These are phyloP conservation scores for Boleophthalmus pectinirostris DNA, from an alignment of 2,113 vertebrate genomes.

Conservation along the genomic window DNA sequence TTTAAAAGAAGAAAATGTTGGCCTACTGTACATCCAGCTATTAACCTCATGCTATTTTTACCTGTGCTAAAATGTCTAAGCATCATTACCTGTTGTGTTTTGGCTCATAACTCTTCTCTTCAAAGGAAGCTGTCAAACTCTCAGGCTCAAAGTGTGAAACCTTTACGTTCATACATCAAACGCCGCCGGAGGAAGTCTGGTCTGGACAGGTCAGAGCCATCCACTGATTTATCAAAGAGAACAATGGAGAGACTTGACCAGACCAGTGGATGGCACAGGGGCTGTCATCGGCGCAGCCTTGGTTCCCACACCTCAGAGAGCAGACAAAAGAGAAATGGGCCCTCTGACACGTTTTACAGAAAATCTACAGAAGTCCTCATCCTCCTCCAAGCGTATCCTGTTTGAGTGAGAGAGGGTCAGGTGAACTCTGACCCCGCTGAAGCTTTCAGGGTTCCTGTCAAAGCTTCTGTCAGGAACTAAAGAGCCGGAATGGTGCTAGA, in stretches of 20 bases:
- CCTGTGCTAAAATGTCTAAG: not conserved
- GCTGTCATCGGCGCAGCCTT: slow-evolving; percentile 68
- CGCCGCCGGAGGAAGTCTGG: slow-evolving; percentile 48
- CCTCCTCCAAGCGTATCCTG: slow-evolving; percentile 72
- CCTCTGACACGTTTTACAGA: slow-evolving; percentile 66
- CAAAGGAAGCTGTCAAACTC: slow-evolving; percentile 42
- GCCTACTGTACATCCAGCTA: not conserved
- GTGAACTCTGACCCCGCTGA: slow-evolving; percentile 56
- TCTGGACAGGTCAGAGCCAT: slow-evolving; percentile 52
- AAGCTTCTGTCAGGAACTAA: slow-evolving; percentile 57
- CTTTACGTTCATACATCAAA: slow-evolving; percentile 62
- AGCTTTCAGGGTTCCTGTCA: slow-evolving; percentile 69
- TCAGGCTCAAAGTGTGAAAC: slow-evolving; percentile 32
- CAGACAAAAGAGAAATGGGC: slow-evolving; percentile 55
- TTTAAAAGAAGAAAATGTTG: not conserved
- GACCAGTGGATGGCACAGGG: slow-evolving; percentile 39
- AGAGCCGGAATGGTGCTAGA: slow-evolving; percentile 15
- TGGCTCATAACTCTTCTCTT: slow-evolving; percentile 15
- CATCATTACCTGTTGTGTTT: not conserved
- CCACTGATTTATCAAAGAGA: slow-evolving; percentile 62
- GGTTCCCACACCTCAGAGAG: slow-evolving; percentile 71
- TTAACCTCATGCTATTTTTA: not conserved
- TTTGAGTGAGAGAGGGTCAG: slow-evolving; percentile 51
- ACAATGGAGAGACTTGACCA: slow-evolving; percentile 74
- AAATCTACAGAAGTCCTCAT: slow-evolving; percentile 60